phyloP scores from a whole-genome alignment of 2,797 vertebrate genomes.

The Pangasius djambal region DNA sequence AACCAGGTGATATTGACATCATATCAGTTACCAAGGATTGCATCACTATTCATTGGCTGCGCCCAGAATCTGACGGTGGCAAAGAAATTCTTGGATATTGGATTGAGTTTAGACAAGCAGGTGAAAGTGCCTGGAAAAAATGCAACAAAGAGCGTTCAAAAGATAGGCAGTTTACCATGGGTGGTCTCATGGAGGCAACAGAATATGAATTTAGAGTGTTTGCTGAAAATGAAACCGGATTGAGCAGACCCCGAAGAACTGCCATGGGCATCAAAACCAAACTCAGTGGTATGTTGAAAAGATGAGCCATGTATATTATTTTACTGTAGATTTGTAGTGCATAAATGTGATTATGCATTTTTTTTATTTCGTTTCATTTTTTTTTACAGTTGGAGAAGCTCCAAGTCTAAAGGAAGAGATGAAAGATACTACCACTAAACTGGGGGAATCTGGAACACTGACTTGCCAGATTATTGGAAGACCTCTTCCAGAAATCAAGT shows the following conservation, averaged over 20 bases:
- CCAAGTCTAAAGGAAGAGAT: conserved; percentile 89
- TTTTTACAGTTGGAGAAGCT: conserved; percentile 88
- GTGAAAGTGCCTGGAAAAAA: conserved; percentile 97
- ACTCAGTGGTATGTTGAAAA: conserved; percentile 86
- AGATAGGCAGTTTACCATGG: conserved; percentile 94
- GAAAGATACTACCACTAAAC: conserved; percentile 87
- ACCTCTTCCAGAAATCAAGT: conserved; percentile 97
- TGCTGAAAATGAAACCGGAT: conserved; percentile 93
- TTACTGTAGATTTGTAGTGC: background rate
- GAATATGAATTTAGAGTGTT: conserved; percentile 97
- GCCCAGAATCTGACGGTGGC: conserved; percentile 93
- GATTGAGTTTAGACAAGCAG: conserved; percentile 94
- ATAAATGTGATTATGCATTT: conserved; percentile 2
- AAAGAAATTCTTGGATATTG: conserved; percentile 98
- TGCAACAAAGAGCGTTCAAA: conserved; percentile 94
- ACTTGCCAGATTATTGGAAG: conserved; percentile 93
- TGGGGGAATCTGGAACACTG: conserved; percentile 90
- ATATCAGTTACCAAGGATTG: conserved; percentile 93
- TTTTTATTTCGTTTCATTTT: conserved; percentile 14
- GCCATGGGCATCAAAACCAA: conserved; percentile 97
- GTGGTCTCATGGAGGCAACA: conserved; percentile 93
- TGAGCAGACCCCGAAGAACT: conserved; percentile 93
- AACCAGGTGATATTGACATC: conserved; percentile 97
- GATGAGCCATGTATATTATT: conserved; percentile 13
- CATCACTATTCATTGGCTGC: conserved; percentile 95